Conservation (phyloP, 2,888 invertebrate species). For the Dryocosmus kuriphilus region DNA sequence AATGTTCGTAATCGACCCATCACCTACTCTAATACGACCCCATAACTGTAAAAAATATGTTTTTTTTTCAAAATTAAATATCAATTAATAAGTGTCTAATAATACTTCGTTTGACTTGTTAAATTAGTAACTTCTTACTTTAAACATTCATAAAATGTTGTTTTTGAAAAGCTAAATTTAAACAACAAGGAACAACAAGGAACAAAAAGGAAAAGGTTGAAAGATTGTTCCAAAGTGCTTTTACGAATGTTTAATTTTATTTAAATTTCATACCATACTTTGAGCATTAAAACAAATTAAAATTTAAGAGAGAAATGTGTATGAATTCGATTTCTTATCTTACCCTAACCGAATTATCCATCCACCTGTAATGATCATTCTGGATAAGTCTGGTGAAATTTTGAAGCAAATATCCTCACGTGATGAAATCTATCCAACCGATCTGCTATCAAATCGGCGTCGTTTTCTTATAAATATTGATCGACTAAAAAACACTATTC, state of each 20-base stretch:
- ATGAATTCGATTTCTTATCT: constrained; percentile 28
- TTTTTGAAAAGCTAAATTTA: not conserved
- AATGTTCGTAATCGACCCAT: constrained; percentile 80
- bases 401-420: constrained; percentile 76
- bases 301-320: too few species aligned
- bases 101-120: too few species aligned
- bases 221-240: too few species aligned
- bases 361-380: constrained; percentile 79
- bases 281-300: too few species aligned
- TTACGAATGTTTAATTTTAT: too few species aligned
- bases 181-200: too few species aligned
- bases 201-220: too few species aligned
- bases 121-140: too few species aligned
- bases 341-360: constrained; percentile 81
- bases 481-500: constrained; percentile 54
- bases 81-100: too few species aligned
- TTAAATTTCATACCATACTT: too few species aligned
- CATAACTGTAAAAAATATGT: constrained; percentile 78
- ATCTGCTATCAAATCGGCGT: constrained; percentile 58
- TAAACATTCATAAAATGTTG: not conserved
- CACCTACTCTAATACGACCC: constrained; percentile 79
- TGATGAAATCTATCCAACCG: constrained; percentile 66
- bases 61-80: not conserved
- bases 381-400: constrained; percentile 78
- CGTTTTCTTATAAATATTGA: constrained; percentile 60